Percentiles rank a stretch among this genome's conserved stretches.
Conservation (phyloP, 2,113 vertebrate species). For the Zootoca vivipara region DNA sequence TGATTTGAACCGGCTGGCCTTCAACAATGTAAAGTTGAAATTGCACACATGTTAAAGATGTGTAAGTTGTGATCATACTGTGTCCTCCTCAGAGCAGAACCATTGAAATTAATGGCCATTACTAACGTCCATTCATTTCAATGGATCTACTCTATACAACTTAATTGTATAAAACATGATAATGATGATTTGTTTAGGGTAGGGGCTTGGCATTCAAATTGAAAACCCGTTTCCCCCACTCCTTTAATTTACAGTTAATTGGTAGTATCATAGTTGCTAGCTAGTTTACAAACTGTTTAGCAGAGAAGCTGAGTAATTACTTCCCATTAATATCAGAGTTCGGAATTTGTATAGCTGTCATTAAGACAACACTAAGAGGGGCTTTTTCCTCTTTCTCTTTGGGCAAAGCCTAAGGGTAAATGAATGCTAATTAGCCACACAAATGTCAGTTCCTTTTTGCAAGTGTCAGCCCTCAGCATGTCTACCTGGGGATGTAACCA, state of each 20-base stretch:
- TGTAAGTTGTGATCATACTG: too few relatives aligned
- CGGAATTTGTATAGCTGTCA: not conserved
- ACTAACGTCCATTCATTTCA: too few relatives aligned
- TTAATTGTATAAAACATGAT: too few relatives aligned
- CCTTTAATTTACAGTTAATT: not conserved
- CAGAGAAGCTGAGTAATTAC: not conserved
- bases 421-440: not conserved
- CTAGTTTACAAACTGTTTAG: constrained; percentile 5
- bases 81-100: too few relatives aligned
- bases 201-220: not conserved
- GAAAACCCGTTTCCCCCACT: not conserved
- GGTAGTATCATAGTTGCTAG: not conserved
- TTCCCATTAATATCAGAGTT: constrained; percentile 7
- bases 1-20: too few relatives aligned
- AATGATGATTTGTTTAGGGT: too few relatives aligned
- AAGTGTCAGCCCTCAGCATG: not conserved
- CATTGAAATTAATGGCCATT: too few relatives aligned
- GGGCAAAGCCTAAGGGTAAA: constrained; percentile 9
- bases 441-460: constrained; percentile 6
- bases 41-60: too few relatives aligned
- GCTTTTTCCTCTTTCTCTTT: not conserved
- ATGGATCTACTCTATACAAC: too few relatives aligned
- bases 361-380: constrained; percentile 3
- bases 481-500: constrained; percentile 2
- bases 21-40: too few relatives aligned